phyloP scores from a whole-genome alignment of 2,888 invertebrate species.

The Dicyrtomina minuta region DNA sequence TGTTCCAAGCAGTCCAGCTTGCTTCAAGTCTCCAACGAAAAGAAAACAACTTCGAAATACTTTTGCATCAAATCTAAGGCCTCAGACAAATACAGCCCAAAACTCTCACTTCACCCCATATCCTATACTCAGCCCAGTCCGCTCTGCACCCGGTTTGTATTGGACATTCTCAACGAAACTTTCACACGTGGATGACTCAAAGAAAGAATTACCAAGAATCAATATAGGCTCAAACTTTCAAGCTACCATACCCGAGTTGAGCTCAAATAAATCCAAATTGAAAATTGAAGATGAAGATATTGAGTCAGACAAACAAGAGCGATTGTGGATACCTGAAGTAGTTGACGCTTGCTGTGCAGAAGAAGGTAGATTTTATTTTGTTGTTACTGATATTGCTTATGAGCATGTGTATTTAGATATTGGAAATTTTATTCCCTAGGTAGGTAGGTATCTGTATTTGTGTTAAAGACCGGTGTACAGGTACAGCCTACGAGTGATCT shows the following conservation, averaged over 20 bases:
- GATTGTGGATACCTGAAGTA: conserved; percentile 85
- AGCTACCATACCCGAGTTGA: conserved; percentile 60
- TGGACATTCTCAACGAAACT: conserved; percentile 57
- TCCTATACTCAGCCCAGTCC: conserved; percentile 88
- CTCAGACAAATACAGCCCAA: conserved; percentile 34
- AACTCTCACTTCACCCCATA: conserved; percentile 80
- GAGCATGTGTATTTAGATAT: too few species aligned
- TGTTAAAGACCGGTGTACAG: too few species aligned
- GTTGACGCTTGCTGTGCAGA: conserved; percentile 69
- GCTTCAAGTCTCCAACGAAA: conserved; percentile 39
- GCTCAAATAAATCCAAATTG: conserved; percentile 33
- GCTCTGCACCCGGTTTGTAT: conserved; percentile 84
- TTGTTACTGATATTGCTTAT: too few species aligned
- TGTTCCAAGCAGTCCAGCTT: conserved; percentile 33
- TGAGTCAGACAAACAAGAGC: conserved; percentile 55
- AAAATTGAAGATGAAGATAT: conserved; percentile 21
- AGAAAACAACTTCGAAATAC: conserved; percentile 46
- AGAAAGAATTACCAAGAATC: conserved; percentile 59
- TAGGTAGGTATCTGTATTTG: too few species aligned
- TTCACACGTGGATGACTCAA: conserved; percentile 44
- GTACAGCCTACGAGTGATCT: too few species aligned
- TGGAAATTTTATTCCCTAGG: too few species aligned
- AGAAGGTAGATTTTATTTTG: conserved; percentile 64
- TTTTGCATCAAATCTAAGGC: conserved; percentile 47
- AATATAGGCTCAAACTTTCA: conserved; percentile 87